phyloP scores from a whole-genome alignment of 2,888 invertebrate species.

The Ophion ventricosus region DNA sequence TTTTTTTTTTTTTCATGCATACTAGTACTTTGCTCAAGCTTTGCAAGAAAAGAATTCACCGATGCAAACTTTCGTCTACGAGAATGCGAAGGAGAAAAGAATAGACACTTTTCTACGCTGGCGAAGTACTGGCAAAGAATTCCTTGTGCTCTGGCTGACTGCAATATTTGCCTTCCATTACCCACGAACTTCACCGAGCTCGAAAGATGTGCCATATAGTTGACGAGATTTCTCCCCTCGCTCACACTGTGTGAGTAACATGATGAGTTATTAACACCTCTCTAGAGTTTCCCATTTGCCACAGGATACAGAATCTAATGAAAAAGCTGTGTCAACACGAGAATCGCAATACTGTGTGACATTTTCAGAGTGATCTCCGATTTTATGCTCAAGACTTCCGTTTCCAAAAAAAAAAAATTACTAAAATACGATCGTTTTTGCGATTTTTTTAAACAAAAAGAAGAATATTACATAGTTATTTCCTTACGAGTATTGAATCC shows the following conservation, averaged over 20 bases:
- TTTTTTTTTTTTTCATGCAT: too few species aligned
- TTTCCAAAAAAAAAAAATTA: background rate
- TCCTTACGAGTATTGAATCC: too few species aligned
- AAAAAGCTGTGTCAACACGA: background rate
- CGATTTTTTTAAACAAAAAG: too few species aligned
- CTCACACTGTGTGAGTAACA: background rate
- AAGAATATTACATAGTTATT: too few species aligned
- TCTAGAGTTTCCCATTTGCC: background rate
- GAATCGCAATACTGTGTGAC: background rate
- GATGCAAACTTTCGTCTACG: too few species aligned
- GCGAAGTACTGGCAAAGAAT: background rate
- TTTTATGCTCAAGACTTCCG: background rate
- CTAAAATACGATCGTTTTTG: background rate
- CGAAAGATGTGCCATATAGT: background rate
- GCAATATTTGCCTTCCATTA: constrained; percentile 58
- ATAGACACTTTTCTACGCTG: background rate
- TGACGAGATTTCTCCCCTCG: background rate
- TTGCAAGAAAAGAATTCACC: too few species aligned
- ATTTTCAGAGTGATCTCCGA: background rate
- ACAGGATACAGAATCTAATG: background rate
- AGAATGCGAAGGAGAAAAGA: too few species aligned
- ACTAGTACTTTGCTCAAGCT: too few species aligned
- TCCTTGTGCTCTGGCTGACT: constrained; percentile 47
- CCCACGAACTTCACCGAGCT: constrained; percentile 12
- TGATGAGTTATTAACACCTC: too few species aligned